Conservation (phyloP, 2,888 invertebrate genomes). For the Apamea epomidion region DNA sequence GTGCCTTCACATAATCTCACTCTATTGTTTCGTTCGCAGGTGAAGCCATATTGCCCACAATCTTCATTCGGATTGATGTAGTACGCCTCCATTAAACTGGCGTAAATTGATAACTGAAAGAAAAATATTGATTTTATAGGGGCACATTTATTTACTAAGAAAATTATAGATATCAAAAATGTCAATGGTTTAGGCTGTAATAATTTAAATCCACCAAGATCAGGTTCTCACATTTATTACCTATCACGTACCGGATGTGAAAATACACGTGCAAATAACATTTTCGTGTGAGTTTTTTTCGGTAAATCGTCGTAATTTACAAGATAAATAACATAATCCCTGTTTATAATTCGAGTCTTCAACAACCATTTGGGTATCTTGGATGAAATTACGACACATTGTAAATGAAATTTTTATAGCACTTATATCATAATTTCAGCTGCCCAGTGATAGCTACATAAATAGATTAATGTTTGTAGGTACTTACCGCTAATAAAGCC, state of each 20-base stretch:
- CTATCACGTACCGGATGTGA: conserved; percentile 1
- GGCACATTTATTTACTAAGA: background rate
- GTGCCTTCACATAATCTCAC: conserved; percentile 83
- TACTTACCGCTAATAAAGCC: conserved; percentile 60
- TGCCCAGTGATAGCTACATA: background rate
- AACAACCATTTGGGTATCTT: conserved; percentile 29
- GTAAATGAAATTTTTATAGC: conserved; percentile 7
- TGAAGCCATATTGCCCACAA: conserved; percentile 85
- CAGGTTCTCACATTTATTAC: background rate
- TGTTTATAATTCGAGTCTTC: conserved; percentile 14
- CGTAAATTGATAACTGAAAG: conserved; percentile 67
- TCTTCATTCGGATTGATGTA: conserved; percentile 70
- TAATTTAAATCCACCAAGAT: background rate
- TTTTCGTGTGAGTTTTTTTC: conserved; percentile 7
- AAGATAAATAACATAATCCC: conserved; percentile 33
- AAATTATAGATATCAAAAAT: background rate
- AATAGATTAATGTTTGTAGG: conserved; percentile 5
- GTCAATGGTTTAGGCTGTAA: background rate
- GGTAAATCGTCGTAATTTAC: conserved; percentile 25
- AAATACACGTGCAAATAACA: conserved; percentile 22
- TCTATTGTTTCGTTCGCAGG: conserved; percentile 80
- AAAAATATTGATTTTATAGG: conserved; percentile 3
- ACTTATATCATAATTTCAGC: background rate
- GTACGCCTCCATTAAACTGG: conserved; percentile 65
- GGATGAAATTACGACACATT: conserved; percentile 19